phyloP scores from a whole-genome alignment of 2,113 vertebrate species.

The Lichenostomus cassidix region DNA sequence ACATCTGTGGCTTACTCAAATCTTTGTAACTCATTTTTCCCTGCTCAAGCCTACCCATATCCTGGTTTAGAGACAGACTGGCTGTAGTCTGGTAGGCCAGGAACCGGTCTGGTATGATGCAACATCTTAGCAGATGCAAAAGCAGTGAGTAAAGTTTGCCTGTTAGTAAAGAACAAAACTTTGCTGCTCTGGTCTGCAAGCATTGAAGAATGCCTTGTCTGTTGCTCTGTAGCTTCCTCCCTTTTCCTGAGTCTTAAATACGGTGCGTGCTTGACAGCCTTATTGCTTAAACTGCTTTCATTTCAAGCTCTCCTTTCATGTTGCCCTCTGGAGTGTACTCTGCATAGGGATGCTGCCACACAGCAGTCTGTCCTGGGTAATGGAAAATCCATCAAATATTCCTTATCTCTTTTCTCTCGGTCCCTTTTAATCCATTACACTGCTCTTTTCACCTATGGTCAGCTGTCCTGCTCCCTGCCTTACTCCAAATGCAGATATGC shows the following conservation, averaged over 20 bases:
- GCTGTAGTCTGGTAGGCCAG: background rate
- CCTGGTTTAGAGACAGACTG: conserved; percentile 23
- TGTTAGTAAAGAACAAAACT: background rate
- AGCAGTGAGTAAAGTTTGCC: background rate
- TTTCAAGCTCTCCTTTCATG: conserved; percentile 1
- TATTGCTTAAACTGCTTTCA: background rate
- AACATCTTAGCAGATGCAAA: background rate
- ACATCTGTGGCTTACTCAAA: background rate
- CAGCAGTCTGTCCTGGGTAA: background rate
- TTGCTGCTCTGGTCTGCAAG: background rate
- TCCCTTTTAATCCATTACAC: background rate
- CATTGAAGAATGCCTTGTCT: background rate
- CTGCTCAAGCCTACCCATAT: conserved; percentile 2
- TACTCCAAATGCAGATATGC: background rate
- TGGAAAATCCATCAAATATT: background rate
- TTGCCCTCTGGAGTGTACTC: background rate
- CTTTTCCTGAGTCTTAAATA: background rate
- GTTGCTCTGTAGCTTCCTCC: background rate
- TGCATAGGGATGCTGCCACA: background rate
- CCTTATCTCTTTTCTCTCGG: background rate
- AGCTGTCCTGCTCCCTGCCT: background rate
- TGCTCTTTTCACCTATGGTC: background rate
- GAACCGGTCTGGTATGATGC: conserved; percentile 10
- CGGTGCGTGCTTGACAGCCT: background rate
- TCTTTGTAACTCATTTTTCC: conserved; percentile 11